A percentile compares a stretch with the other conserved stretches of the same genome.
Evolutionary conservation across 2,888 invertebrate genomes (phyloP).

Genomic region (Drosophila putrida): DNA sequence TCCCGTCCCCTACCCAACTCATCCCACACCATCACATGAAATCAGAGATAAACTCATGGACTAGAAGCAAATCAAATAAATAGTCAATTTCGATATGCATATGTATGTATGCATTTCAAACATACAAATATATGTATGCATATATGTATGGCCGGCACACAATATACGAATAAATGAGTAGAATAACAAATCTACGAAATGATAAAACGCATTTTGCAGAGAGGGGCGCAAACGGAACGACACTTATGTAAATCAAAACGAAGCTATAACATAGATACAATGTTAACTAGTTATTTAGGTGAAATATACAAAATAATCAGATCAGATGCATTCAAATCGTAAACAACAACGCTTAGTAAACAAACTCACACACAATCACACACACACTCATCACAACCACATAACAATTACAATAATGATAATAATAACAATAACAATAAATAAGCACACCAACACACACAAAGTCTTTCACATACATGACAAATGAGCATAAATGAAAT

Average conservation of each 20-base stretch:
- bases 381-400: slow-evolving; percentile 8
- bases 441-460: slow-evolving; percentile 37
- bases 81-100: slow-evolving; percentile 70
- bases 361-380: slow-evolving; percentile 29
- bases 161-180: slow-evolving; percentile 52
- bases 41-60: slow-evolving; percentile 33
- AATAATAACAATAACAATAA: slow-evolving; percentile 27
- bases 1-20: slow-evolving; percentile 20
- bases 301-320: slow-evolving; percentile 83
- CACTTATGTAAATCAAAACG: slow-evolving; percentile 74
- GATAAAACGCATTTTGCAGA: slow-evolving; percentile 59
- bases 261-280: slow-evolving; percentile 71
- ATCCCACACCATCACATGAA: slow-evolving; percentile 13
- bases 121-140: slow-evolving; percentile 27
- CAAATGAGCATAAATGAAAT: slow-evolving; percentile 49
- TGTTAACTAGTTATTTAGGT: slow-evolving; percentile 85
- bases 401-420: slow-evolving; percentile 17
- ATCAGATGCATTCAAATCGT: slow-evolving; percentile 70
- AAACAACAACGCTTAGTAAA: slow-evolving; percentile 48
- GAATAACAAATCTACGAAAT: slow-evolving; percentile 55
- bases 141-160: slow-evolving; percentile 60
- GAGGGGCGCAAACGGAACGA: slow-evolving; percentile 49
- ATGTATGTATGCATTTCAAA: slow-evolving; percentile 22
- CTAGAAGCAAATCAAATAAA: slow-evolving; percentile 71
- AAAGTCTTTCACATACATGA: slow-evolving; percentile 43